Percentiles rank a stretch among this genome's conserved stretches.
Evolutionary conservation across 2,113 vertebrate species (phyloP).

Genomic region (Tragulus kanchil): DNA sequence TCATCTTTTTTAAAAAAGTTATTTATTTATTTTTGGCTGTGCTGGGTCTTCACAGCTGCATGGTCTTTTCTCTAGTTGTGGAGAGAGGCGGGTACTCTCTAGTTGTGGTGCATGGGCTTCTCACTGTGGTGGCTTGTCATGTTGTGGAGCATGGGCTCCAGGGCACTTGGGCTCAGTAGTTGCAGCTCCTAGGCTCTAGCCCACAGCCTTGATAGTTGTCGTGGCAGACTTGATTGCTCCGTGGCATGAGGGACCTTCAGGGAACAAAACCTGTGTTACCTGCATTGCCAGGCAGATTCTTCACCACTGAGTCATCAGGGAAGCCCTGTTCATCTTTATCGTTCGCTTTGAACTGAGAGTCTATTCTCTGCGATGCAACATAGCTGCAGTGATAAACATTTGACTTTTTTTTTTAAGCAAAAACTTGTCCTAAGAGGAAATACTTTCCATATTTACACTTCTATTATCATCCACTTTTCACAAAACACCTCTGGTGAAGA

Average conservation of each 20-base stretch:
- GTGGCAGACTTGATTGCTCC: neutral
- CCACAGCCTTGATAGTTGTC: neutral
- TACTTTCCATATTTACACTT: neutral
- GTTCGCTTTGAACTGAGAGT: neutral
- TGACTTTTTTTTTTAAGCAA: neutral
- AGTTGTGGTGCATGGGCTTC: neutral
- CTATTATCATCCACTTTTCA: neutral
- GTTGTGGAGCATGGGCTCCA: neutral
- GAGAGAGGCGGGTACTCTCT: neutral
- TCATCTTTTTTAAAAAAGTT: neutral
- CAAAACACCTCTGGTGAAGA: neutral
- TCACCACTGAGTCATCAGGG: neutral
- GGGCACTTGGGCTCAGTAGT: neutral
- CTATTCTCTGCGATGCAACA: neutral
- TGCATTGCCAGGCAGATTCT: neutral
- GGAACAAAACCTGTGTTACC: neutral
- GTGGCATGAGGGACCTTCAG: neutral
- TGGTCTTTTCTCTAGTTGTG: too few relatives aligned
- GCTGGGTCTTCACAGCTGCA: neutral
- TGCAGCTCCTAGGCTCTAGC: neutral
- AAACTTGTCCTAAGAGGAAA: conserved; percentile 7
- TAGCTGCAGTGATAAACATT: neutral
- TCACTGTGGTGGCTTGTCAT: neutral
- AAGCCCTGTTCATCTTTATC: neutral
- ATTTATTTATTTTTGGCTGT: neutral